phyloP scores from a whole-genome alignment of 2,113 vertebrate species.

The Nerophis ophidion region DNA sequence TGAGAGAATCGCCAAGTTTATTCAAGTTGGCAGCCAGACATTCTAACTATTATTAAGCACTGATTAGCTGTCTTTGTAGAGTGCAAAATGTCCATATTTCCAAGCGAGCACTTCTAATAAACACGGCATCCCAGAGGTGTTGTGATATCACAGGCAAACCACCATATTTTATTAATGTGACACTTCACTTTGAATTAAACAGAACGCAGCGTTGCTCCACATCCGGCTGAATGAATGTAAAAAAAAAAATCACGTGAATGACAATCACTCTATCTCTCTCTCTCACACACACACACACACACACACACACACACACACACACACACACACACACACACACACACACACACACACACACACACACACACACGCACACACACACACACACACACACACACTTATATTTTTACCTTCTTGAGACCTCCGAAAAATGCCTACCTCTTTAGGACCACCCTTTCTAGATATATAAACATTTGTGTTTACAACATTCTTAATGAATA shows the following conservation, averaged over 20 bases:
- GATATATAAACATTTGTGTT: no score
- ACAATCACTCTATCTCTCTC: constrained; percentile 13
- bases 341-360: constrained; percentile 8
- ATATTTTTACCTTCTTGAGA: no score
- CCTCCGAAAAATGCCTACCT: no score
- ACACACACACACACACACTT: constrained; percentile 1
- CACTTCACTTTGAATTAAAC: constrained; percentile 31
- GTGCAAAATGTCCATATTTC: constrained; percentile 7
- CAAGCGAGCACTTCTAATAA: constrained; percentile 31
- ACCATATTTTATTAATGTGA: constrained; percentile 50
- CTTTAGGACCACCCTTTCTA: no score
- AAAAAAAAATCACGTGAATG: constrained; percentile 30
- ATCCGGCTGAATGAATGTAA: constrained; percentile 14
- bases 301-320: not conserved
- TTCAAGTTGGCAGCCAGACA: constrained; percentile 18
- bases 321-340: constrained; percentile 1
- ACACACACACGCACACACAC: not conserved
- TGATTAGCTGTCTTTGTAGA: constrained; percentile 24
- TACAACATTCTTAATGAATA: no score
- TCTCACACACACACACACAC: constrained; percentile 5
- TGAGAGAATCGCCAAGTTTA: constrained; percentile 7
- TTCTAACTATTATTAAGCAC: constrained; percentile 20
- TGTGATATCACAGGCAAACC: constrained; percentile 25
- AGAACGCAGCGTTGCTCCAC: constrained; percentile 19
- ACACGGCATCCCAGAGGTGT: constrained; percentile 23